Evolutionary conservation across 2,888 invertebrate genomes (phyloP).

Genomic region (Euzophera pinguis): DNA sequence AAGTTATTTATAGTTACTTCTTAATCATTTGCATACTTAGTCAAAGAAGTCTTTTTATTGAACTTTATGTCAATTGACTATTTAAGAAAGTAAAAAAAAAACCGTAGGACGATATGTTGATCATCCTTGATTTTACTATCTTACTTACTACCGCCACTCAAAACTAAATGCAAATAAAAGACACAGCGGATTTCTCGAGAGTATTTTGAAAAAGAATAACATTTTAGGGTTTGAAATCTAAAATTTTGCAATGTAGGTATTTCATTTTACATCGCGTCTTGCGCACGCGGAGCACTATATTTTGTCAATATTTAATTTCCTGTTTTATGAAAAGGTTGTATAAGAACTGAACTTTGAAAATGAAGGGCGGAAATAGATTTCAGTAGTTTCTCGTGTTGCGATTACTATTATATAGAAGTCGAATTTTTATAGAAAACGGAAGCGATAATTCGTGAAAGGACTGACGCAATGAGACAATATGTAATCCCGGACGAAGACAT

Average conservation of each 20-base stretch:
- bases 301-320: conserved; percentile 61
- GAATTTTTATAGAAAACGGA: neutral
- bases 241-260: neutral
- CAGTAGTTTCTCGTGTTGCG: conserved; percentile 21
- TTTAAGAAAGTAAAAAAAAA: no score
- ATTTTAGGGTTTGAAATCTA: neutral
- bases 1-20: no score
- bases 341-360: conserved; percentile 38
- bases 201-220: neutral
- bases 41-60: no score
- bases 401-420: conserved; percentile 16
- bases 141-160: no score
- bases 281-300: conserved; percentile 32
- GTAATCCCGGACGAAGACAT: conserved; percentile 3
- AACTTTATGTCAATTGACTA: no score
- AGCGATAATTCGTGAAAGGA: conserved; percentile 9
- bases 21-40: no score
- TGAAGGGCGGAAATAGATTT: conserved; percentile 53
- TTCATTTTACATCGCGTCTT: conserved; percentile 23
- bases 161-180: no score
- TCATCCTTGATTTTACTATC: no score
- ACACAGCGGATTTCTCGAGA: neutral
- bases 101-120: no score
- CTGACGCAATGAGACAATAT: conserved; percentile 14
- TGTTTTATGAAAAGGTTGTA: conserved; percentile 44